Conservation (phyloP, 2,113 vertebrate species). For the Eptatretus burgeri region DNA sequence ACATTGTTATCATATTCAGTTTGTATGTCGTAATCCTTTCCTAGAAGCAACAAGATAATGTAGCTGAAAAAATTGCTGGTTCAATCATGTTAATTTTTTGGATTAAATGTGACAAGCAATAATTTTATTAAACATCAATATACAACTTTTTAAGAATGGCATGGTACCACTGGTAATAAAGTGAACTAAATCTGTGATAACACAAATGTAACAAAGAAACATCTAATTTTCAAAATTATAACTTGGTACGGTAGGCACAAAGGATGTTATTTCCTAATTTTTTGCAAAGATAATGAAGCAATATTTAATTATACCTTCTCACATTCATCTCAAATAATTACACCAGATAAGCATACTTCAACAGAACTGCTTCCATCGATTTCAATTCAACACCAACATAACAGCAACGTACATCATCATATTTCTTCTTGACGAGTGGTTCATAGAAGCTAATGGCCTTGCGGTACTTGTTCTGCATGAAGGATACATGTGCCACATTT, state of each 20-base stretch:
- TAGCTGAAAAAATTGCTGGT: no score
- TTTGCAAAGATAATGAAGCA: conserved; percentile 7
- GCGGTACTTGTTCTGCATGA: conserved; percentile 90
- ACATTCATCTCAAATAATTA: no score
- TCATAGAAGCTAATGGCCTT: conserved; percentile 76
- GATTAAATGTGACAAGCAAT: no score
- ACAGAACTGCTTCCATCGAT: no score
- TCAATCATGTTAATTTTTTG: no score
- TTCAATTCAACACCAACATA: background rate
- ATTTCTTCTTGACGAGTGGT: conserved; percentile 78
- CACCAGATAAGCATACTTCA: no score
- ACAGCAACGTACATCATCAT: conserved; percentile 28
- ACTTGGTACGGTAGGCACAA: conserved; percentile 1
- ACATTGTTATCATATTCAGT: background rate
- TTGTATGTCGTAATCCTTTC: background rate
- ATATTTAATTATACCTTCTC: no score
- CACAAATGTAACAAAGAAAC: conserved; percentile 7
- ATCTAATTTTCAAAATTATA: conserved; percentile 7
- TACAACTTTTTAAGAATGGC: no score
- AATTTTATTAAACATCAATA: no score
- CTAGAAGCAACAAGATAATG: background rate
- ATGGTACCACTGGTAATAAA: no score
- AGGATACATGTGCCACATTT: conserved; percentile 73
- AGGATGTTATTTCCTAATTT: conserved; percentile 1
- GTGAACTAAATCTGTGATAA: background rate